Conservation (phyloP, 2,888 invertebrate genomes). For the Dromius quadrimaculatus region DNA sequence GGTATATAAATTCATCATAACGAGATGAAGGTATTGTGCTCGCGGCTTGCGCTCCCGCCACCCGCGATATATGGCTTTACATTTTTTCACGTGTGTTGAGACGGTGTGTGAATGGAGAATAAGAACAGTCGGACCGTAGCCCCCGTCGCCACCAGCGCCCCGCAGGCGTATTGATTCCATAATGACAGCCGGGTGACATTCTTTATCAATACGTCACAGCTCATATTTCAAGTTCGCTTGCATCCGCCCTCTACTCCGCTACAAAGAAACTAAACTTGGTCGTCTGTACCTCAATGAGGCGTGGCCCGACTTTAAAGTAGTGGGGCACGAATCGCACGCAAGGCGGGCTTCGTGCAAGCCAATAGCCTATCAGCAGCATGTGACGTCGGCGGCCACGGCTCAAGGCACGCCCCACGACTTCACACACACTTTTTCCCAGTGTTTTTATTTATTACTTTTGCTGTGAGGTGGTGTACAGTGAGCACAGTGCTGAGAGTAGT, state of each 20-base stretch:
- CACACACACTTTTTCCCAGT: conserved; percentile 69
- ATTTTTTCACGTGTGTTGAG: conserved; percentile 26
- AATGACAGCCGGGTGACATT: conserved; percentile 78
- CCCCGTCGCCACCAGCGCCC: conserved; percentile 12
- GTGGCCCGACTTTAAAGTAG: conserved; percentile 60
- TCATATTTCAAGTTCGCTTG: conserved; percentile 68
- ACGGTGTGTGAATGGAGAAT: conserved; percentile 24
- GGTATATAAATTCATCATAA: conserved; percentile 49
- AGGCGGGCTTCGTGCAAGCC: conserved; percentile 63
- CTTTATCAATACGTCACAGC: conserved; percentile 73
- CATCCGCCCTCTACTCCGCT: conserved; percentile 67
- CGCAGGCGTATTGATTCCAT: conserved; percentile 67
- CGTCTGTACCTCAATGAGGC: conserved; percentile 61
- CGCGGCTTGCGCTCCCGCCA: conserved; percentile 11
- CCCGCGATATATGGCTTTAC: conserved; percentile 37
- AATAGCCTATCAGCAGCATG: conserved; percentile 71
- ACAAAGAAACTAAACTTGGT: conserved; percentile 73
- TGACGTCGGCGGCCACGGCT: conserved; percentile 58
- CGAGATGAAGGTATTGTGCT: conserved; percentile 47
- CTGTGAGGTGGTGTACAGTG: too few species aligned
- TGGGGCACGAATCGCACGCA: conserved; percentile 62
- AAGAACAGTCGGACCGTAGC: conserved; percentile 24
- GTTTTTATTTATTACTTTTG: conserved; percentile 81
- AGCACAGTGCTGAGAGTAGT: too few species aligned
- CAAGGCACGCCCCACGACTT: conserved; percentile 62